Conservation (phyloP, 2,113 vertebrate species). For the Corythoichthys intestinalis region DNA sequence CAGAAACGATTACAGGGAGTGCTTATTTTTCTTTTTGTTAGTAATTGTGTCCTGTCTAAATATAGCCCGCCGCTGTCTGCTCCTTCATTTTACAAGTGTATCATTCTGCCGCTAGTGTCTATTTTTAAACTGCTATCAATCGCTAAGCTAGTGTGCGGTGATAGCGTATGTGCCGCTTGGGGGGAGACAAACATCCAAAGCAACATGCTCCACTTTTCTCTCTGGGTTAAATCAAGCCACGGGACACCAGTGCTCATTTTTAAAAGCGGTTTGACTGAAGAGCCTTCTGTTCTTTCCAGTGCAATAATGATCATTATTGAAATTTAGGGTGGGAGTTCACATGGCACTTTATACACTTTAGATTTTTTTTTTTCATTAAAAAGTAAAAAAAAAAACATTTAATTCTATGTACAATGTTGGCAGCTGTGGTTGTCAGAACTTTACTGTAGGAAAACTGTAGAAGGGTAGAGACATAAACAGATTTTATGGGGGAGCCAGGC, state of each 20-base stretch:
- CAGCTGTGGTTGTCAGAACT: too few species aligned
- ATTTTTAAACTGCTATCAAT: constrained; percentile 65
- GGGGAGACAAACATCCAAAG: constrained; percentile 36
- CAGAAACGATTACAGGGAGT: constrained; percentile 47
- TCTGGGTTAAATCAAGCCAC: constrained; percentile 17
- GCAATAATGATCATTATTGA: neutral
- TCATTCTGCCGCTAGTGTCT: constrained; percentile 40
- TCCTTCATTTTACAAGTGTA: constrained; percentile 52
- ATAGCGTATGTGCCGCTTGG: constrained; percentile 34
- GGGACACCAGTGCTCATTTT: constrained; percentile 15
- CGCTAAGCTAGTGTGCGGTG: constrained; percentile 42
- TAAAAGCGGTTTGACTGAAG: neutral
- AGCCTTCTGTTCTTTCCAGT: constrained; percentile 7
- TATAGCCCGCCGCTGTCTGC: constrained; percentile 52
- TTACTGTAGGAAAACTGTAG: too few species aligned
- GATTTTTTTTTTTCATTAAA: too few species aligned
- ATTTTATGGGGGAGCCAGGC: too few species aligned
- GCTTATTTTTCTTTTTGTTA: constrained; percentile 35
- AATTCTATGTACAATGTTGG: too few species aligned
- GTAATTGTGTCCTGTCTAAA: constrained; percentile 53
- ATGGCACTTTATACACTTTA: neutral
- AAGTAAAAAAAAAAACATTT: too few species aligned
- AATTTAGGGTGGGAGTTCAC: constrained; percentile 1
- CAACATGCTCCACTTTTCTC: constrained; percentile 34
- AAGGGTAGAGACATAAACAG: too few species aligned